Percentiles rank a stretch among this genome's conserved stretches.
Conservation (phyloP, 2,888 invertebrate species). For the Apodemia duryi region DNA sequence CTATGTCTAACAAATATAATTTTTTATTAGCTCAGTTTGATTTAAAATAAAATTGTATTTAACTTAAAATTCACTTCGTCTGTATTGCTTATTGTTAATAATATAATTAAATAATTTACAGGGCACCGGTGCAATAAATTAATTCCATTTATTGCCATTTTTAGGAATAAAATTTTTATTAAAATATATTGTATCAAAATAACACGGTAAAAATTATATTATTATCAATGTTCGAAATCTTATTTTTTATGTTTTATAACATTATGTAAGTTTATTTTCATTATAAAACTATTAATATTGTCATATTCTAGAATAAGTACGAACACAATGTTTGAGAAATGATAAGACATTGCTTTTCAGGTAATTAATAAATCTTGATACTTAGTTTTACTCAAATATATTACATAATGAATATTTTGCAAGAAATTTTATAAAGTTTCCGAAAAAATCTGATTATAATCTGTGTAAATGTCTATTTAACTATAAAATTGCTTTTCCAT, state of each 20-base stretch:
- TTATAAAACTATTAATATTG: no score
- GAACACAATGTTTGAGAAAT: neutral
- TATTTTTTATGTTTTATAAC: no score
- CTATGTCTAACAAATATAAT: neutral
- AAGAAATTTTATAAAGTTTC: neutral
- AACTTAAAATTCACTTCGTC: neutral
- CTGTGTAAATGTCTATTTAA: neutral
- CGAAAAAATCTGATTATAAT: no score
- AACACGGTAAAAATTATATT: conserved; percentile 1
- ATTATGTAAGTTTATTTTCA: no score
- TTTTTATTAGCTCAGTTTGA: neutral
- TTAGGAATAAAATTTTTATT: conserved; percentile 2
- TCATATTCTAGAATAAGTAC: neutral
- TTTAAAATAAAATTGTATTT: neutral
- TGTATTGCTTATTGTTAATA: neutral
- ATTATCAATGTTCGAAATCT: neutral
- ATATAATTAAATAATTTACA: neutral
- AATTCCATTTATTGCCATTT: conserved; percentile 7
- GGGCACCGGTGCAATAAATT: neutral
- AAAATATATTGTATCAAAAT: neutral
- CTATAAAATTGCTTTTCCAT: neutral
- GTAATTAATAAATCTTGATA: neutral
- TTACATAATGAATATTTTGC: neutral
- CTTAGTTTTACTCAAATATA: neutral
- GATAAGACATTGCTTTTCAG: neutral